phyloP scores from a whole-genome alignment of 1,140 invertebrate genomes.

The Trinorchestia longiramus region DNA sequence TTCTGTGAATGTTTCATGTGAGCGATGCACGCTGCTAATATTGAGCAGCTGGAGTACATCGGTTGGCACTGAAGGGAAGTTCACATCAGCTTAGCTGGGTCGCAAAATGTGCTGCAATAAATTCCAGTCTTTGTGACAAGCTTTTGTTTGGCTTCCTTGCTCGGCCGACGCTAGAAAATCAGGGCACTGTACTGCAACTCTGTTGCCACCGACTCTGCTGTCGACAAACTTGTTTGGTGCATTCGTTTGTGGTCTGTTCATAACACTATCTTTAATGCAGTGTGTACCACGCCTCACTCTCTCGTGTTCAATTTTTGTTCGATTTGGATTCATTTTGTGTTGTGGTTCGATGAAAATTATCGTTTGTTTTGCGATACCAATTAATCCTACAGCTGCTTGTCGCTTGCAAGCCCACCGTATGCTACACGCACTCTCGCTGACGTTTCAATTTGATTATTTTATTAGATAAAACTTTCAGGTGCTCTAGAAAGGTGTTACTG shows the following conservation, averaged over 20 bases:
- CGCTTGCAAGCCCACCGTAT: not conserved
- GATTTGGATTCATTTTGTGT: too few species aligned
- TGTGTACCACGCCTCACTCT: not conserved
- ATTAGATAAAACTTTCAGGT: not conserved
- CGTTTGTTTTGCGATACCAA: not conserved
- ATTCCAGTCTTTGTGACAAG: not conserved
- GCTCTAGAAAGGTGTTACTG: not conserved
- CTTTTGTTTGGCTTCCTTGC: not conserved
- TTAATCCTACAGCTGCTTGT: not conserved
- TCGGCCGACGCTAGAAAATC: not conserved
- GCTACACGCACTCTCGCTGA: not conserved
- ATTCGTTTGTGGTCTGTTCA: not conserved
- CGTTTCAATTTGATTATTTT: not conserved
- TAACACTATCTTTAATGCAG: not conserved
- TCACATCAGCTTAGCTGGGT: not conserved
- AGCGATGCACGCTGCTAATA: too few species aligned
- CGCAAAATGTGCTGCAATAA: not conserved
- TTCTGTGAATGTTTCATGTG: not conserved
- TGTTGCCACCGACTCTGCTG: not conserved
- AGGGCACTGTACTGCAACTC: not conserved
- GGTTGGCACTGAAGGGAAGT: not conserved
- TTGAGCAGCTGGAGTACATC: too few species aligned
- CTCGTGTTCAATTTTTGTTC: not conserved
- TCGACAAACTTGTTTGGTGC: not conserved
- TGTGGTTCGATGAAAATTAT: not conserved